Evolutionary conservation across 2,113 vertebrate species (phyloP).

Genomic region (Hiodon tergisus): DNA sequence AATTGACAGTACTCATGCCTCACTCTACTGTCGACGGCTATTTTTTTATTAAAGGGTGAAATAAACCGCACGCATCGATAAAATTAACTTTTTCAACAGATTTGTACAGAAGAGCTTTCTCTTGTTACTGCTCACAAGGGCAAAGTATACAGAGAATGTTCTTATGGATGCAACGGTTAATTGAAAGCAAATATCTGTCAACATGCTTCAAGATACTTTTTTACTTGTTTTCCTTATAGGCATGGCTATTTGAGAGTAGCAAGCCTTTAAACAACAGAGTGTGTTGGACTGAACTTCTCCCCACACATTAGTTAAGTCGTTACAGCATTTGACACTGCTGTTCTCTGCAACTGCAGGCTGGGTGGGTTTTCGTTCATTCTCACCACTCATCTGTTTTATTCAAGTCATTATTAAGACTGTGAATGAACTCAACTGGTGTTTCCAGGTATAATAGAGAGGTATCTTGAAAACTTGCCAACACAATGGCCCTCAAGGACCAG

Average conservation of each 20-base stretch:
- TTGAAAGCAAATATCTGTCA: constrained; percentile 14
- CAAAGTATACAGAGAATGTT: no score
- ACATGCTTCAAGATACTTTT: background rate
- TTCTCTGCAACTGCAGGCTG: background rate
- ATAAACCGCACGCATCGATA: no score
- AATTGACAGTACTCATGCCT: constrained; percentile 37
- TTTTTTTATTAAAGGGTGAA: background rate
- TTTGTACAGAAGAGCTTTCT: no score
- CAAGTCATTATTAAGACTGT: no score
- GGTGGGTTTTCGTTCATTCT: background rate
- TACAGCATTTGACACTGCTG: background rate
- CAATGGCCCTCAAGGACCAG: no score
- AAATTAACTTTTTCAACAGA: no score
- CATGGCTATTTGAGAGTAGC: constrained; percentile 1
- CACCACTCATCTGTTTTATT: background rate
- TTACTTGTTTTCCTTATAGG: background rate
- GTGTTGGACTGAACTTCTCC: background rate
- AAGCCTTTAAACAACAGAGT: background rate
- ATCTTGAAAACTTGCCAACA: no score
- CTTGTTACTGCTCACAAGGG: no score
- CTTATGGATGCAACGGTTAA: background rate
- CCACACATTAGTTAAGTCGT: background rate
- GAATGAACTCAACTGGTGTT: no score
- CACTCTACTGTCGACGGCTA: background rate
- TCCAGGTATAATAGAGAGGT: no score